Conservation (phyloP, 2,113 vertebrate species). For the Suncus etruscus region DNA sequence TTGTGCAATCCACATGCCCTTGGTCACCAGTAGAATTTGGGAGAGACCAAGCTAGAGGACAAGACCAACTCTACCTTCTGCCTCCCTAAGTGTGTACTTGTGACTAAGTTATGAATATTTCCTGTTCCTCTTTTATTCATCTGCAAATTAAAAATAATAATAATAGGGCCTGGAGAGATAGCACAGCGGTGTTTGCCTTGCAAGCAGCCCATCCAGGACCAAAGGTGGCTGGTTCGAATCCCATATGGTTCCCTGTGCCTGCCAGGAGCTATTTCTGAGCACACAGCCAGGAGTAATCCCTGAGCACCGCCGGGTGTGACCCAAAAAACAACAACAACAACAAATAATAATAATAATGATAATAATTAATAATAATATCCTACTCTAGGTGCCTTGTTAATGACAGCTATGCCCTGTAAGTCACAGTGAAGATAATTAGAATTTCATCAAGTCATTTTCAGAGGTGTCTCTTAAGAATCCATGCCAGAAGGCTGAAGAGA, state of each 20-base stretch:
- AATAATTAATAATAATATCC: not conserved
- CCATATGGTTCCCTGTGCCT: too few relatives aligned
- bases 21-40: not conserved
- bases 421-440: not conserved
- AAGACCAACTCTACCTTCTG: not conserved
- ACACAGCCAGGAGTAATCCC: too few relatives aligned
- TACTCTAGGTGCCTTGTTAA: not conserved
- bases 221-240: too few relatives aligned
- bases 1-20: not conserved
- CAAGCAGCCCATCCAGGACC: too few relatives aligned
- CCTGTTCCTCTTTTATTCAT: not conserved
- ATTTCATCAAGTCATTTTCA: slow-evolving; percentile 11
- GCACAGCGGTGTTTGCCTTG: too few relatives aligned
- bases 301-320: too few relatives aligned
- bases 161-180: too few relatives aligned
- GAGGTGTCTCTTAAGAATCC: not conserved
- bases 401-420: not conserved
- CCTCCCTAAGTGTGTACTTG: too few relatives aligned
- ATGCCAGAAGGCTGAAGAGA: not conserved
- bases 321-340: too few relatives aligned
- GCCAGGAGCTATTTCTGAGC: too few relatives aligned
- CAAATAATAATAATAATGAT: not conserved
- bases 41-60: not conserved
- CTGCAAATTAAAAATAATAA: not conserved
- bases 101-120: not conserved